These are phyloP conservation scores for Megamerina dolium DNA, from an alignment of 2,888 invertebrate genomes.

Conservation along the genomic window DNA sequence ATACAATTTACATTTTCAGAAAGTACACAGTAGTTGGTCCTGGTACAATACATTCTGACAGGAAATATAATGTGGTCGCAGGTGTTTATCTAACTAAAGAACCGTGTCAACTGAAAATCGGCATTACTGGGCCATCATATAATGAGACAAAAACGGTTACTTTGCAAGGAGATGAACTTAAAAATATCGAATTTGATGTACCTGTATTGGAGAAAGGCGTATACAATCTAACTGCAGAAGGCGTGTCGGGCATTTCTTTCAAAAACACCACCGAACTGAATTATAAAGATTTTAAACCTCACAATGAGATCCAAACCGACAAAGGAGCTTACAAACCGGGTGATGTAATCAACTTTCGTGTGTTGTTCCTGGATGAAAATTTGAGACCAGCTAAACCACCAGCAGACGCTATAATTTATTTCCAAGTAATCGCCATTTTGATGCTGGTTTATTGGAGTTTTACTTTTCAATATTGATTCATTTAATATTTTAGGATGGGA, in stretches of 20 bases:
- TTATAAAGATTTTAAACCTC: conserved; percentile 50
- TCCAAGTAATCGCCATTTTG: conserved; percentile 55
- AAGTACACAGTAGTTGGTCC: conserved; percentile 75
- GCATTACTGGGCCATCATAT: conserved; percentile 36
- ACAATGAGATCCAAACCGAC: conserved; percentile 83
- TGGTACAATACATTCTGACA: conserved; percentile 70
- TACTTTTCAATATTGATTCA: conserved; percentile 38
- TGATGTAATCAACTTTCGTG: conserved; percentile 67
- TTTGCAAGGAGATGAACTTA: conserved; percentile 26
- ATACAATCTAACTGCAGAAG: conserved; percentile 69
- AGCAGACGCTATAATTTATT: conserved; percentile 56
- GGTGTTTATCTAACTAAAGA: conserved; percentile 50
- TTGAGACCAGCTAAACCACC: conserved; percentile 62
- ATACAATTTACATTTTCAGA: conserved; percentile 14
- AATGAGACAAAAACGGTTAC: conserved; percentile 33
- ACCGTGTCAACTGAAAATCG: conserved; percentile 33
- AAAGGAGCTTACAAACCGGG: conserved; percentile 86
- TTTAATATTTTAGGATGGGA: conserved; percentile 57
- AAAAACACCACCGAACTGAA: conserved; percentile 66
- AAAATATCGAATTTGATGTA: conserved; percentile 32
- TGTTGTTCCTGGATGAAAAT: conserved; percentile 58
- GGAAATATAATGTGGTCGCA: conserved; percentile 75
- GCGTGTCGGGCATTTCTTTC: conserved; percentile 67
- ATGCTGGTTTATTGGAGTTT: no score
- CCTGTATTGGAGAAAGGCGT: conserved; percentile 52